Evolutionary conservation across 2,888 invertebrate species (phyloP).

Genomic region (Cephus pygmeus): DNA sequence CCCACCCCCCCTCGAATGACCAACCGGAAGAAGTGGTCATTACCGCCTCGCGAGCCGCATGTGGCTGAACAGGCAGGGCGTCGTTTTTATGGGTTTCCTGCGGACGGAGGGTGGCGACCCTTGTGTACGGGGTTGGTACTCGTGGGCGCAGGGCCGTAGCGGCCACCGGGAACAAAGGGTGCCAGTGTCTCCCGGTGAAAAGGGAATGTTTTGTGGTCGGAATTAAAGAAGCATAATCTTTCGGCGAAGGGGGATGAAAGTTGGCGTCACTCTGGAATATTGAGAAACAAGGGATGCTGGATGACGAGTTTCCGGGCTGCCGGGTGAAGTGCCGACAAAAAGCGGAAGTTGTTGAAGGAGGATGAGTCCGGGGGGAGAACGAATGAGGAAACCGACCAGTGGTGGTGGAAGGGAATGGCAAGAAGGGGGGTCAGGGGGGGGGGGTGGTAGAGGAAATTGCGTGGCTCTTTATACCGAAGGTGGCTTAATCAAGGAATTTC

Average conservation of each 20-base stretch:
- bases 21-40: conserved; percentile 1
- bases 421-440: too few species aligned
- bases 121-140: too few species aligned
- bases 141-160: background rate
- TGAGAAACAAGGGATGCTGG: conserved; percentile 2
- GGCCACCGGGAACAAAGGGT: background rate
- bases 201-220: background rate
- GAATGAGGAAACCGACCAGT: background rate
- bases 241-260: background rate
- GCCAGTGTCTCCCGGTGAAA: background rate
- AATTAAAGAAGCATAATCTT: conserved; percentile 3
- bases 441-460: background rate
- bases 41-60: conserved; percentile 1
- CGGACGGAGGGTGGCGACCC: too few species aligned
- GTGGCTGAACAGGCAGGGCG: background rate
- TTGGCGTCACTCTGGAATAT: background rate
- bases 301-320: background rate
- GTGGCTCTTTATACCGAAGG: background rate
- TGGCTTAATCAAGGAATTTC: background rate
- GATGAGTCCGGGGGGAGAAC: background rate
- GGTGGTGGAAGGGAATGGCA: too few species aligned
- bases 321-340: background rate
- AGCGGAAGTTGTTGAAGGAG: background rate
- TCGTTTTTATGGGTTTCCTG: background rate
- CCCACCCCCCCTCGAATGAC: too few species aligned